Base-by-base conservation (phyloP, 2,888 invertebrate species). In the Lepidonotus clava region DNA sequence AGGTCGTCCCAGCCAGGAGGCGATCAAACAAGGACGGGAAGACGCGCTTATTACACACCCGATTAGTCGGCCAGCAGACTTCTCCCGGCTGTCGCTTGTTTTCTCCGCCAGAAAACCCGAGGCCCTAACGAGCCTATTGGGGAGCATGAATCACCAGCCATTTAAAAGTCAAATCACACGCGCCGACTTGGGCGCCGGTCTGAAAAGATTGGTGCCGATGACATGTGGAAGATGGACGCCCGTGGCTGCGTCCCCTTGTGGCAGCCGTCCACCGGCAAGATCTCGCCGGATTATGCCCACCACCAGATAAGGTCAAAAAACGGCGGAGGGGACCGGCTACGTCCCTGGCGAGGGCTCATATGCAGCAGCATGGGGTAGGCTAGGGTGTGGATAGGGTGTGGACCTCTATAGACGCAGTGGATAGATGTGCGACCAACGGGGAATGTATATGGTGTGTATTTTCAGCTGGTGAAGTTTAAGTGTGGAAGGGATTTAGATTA, bases 81-180 rank as follows among this genome's bases (percentile, higher is more conserved):
- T n/a, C n/a, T n/a, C 51, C 21, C 21, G 51, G 51, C 51, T 14
- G 51, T 51, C 51, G 14, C 11, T 14, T 51, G 21, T 14, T 11
- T 21, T 51, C 21, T 11, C 51, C 21, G 51, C 21, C 11, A 51
- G 14, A 18, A 51, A 18, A 51, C 51, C 51, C 11, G 51, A 51
- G 51, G 51, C 51, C 51, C 14, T 51, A n/a, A n/a, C n/a, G n/a
- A n/a, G n/a, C 8, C 46, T 46, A 18, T 66, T 8, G 14, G 71
- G 38, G 71, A 32, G 36, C 6, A 18, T 32, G 71, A 71, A 34
- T 71, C 34, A 71, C 34, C 38, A 32, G 11, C 36, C 71, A 71
- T 71, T 71, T 71, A 34, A 71, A 71, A 71, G 71, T 71, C 71
- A 71, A 71, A 71, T 71, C 71, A 71, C 71, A 71, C n/a, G 71